These are phyloP conservation scores for Resseliella maxima DNA, from an alignment of 2,888 invertebrate genomes.

Conservation along the genomic window DNA sequence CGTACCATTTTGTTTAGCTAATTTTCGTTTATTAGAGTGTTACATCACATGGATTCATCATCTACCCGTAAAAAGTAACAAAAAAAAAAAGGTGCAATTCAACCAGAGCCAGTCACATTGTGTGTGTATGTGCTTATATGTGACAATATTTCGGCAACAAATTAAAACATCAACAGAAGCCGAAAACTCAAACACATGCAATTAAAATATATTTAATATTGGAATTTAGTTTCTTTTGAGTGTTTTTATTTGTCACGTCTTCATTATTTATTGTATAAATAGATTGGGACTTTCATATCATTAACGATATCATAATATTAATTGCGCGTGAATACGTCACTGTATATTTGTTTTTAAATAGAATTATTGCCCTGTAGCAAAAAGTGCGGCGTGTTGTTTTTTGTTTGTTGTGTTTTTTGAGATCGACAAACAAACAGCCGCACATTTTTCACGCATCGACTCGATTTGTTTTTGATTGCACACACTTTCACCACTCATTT, in stretches of 20 bases:
- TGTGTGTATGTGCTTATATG: background rate
- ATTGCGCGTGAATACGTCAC: background rate
- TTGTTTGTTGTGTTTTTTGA: background rate
- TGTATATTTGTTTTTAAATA: background rate
- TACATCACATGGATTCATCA: conserved; percentile 36
- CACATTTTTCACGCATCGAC: background rate
- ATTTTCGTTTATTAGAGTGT: conserved; percentile 10
- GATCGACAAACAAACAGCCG: background rate
- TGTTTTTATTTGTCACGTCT: too few relatives aligned
- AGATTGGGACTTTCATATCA: background rate
- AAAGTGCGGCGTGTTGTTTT: background rate
- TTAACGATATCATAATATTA: background rate
- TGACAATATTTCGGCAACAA: background rate
- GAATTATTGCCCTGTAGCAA: background rate
- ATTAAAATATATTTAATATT: background rate
- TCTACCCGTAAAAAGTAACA: conserved; percentile 37
- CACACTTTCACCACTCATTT: background rate
- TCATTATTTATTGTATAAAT: background rate
- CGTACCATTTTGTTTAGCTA: background rate
- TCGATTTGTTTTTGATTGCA: background rate
- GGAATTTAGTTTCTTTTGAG: conserved; percentile 2
- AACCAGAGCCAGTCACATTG: background rate
- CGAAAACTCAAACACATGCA: background rate
- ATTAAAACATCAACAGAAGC: background rate
- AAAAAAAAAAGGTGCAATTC: conserved; percentile 1